Base-by-base conservation (phyloP, 2,113 vertebrate species). In the Acanthisitta chloris region DNA sequence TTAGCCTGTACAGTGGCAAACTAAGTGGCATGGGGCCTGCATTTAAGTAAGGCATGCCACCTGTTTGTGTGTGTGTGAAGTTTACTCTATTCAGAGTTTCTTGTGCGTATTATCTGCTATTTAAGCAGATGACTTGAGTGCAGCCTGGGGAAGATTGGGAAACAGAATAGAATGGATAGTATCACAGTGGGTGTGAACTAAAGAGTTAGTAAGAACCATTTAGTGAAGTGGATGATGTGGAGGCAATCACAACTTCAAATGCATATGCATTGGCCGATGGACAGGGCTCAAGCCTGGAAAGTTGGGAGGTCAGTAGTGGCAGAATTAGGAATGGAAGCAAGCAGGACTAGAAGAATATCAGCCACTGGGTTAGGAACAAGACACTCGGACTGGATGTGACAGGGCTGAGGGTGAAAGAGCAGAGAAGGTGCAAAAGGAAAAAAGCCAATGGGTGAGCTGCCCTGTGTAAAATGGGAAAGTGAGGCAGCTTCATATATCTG, bases 401-500 rank as follows among this genome's bases (percentile, higher is more conserved):
- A 61, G 59, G 29, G 17, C 29, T 57, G 55, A 69, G 49, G 9
- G 12, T 43, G 7, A 3, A 23, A 52, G 16, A 48, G 8, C 7
- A 66, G 55, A 61, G 59, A 23, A 58, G 25, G 2, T 2, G 7
- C 31, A 38, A 48, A 45, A 28, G 58, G 33, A 65, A 45, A 28
- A 66, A 10, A 66, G 8, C 15, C 14, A 42, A 33, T 31, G 8
- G 12, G 5, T 40, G 51, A 62, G 8, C 23, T 66, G 20, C 14
- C 12, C 23, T 2, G 0, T 57, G 29, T 40, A 8, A 52, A 81
- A 34, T 0, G 2, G 10, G 19, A 34, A 17, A 34, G 13, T 8
- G 49, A 43, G 42, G 59, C 40, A 46, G 20, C 12, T 55, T 57
- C 0, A 0, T 0, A 0, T n/a, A 8, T 6, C 3, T 16, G 3